A percentile compares a stretch with the other conserved stretches of the same genome.
These are phyloP conservation scores for Emydura subglobosa DNA, from an alignment of 2,113 vertebrate species.

Conservation along the genomic window DNA sequence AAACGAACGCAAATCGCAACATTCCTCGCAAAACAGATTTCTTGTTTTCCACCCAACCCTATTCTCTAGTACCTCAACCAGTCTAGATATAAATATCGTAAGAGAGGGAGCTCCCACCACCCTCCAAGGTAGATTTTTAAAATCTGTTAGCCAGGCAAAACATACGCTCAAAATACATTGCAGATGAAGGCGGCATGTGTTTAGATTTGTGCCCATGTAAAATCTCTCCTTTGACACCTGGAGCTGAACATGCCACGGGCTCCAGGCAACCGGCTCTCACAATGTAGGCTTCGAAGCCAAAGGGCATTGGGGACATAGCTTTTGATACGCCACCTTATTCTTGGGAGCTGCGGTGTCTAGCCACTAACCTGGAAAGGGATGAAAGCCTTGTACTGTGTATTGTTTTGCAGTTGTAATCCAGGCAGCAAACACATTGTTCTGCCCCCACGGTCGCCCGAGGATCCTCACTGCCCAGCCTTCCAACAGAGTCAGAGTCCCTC, in stretches of 20 bases:
- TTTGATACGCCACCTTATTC: neutral
- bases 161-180: neutral
- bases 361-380: neutral
- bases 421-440: neutral
- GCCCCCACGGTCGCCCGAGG: neutral
- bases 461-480: neutral
- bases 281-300: neutral
- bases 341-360: neutral
- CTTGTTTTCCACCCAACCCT: neutral
- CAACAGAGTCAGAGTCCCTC: too few relatives aligned
- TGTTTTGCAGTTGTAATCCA: neutral
- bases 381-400: neutral
- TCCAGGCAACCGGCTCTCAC: neutral
- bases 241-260: neutral
- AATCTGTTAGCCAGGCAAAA: neutral
- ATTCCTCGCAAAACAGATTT: neutral
- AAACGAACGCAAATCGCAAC: neutral
- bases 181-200: neutral
- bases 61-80: neutral
- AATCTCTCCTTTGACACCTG: neutral
- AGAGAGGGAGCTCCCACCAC: neutral
- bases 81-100: neutral
- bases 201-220: fast-evolving
- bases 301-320: neutral
- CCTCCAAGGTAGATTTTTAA: neutral